Evolutionary conservation across 2,888 invertebrate species (phyloP), one percentile per base, ranked within the genome.

Genomic region (Meandrusa payeni): DNA sequence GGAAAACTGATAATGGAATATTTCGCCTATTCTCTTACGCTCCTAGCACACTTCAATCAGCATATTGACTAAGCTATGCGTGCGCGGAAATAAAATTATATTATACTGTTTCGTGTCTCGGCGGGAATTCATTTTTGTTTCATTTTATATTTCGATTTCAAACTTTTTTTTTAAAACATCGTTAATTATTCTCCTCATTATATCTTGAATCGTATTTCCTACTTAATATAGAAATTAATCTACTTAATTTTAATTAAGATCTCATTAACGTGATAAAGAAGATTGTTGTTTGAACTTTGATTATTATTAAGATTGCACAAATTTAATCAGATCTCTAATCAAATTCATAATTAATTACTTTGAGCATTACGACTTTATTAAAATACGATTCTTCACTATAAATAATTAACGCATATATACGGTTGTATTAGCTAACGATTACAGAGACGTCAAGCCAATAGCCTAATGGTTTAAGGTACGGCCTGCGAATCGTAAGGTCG

Each of bases 1-100:
- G 38, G 43, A 38, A 33, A 39, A 20, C 22, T 33, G 27, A 39
- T 44, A 37, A 43, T 37, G 43, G 19, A 43, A 17, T 34, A 27
- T 42, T 37, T 22, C 31, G 37, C 31, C 31, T 28, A 36, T 43
- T 32, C 43, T 37, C 22, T 26, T 13, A 31, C 34, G 28, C 19
- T 36, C 10, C 15, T 17, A 32, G 23, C 20, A 13, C 13, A 24
- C 24, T 37, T 31, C 37, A 43, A 43, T 43, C 43, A 43, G 3
- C 26, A 9, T 43, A 13, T 33, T n/a, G n/a, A n/a, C n/a, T n/a
- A 23, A 32, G 20, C 23, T 20, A 32, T 24, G 31, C 19, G 32
- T 26, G 27, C 12, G 9, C 26, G 24, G 6, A 20, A 26, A 32
- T 31, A 15, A 12, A 11, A 27, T 10, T 23, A 13, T 24, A n/a